phyloP scores from a whole-genome alignment of 2,888 invertebrate genomes.

The Lordiphosa fenestrarum region DNA sequence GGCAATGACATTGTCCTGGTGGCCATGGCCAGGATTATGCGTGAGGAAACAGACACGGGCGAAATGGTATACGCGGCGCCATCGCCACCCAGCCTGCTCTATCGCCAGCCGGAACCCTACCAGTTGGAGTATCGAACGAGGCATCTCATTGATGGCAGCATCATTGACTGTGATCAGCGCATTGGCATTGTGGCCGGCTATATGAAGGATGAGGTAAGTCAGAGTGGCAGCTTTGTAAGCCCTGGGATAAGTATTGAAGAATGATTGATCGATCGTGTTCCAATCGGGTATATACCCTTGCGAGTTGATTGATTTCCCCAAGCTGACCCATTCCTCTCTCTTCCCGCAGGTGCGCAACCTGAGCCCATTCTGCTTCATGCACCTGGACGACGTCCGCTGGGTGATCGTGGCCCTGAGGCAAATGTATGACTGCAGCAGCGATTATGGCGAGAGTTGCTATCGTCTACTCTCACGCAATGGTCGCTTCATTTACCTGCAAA shows the following conservation, averaged over 20 bases:
- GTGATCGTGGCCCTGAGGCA: slow-evolving; percentile 92
- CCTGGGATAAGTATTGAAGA: slow-evolving; percentile 2
- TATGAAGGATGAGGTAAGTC: slow-evolving; percentile 90
- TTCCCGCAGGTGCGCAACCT: slow-evolving; percentile 85
- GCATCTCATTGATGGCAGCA: slow-evolving; percentile 93
- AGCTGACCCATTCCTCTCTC: too few species aligned
- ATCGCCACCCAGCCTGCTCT: slow-evolving; percentile 82
- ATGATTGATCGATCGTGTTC: neutral
- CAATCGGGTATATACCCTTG: too few species aligned
- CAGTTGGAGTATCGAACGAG: slow-evolving; percentile 94
- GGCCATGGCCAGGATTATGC: slow-evolving; percentile 87
- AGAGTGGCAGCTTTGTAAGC: neutral
- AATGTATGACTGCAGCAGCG: slow-evolving; percentile 92
- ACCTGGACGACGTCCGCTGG: slow-evolving; percentile 93
- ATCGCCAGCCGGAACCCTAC: slow-evolving; percentile 84
- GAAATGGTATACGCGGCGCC: neutral
- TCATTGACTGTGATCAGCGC: slow-evolving; percentile 94
- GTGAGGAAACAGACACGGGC: slow-evolving; percentile 80
- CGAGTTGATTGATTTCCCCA: too few species aligned
- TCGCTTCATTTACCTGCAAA: slow-evolving; percentile 90
- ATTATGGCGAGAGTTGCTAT: slow-evolving; percentile 92
- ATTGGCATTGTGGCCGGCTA: slow-evolving; percentile 94
- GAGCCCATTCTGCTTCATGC: slow-evolving; percentile 94
- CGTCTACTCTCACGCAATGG: slow-evolving; percentile 90
- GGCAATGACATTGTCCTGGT: slow-evolving; percentile 86